Evolutionary conservation across 2,888 invertebrate species (phyloP), one percentile per base, ranked within the genome.

Genomic region (Euplexia lucipara): DNA sequence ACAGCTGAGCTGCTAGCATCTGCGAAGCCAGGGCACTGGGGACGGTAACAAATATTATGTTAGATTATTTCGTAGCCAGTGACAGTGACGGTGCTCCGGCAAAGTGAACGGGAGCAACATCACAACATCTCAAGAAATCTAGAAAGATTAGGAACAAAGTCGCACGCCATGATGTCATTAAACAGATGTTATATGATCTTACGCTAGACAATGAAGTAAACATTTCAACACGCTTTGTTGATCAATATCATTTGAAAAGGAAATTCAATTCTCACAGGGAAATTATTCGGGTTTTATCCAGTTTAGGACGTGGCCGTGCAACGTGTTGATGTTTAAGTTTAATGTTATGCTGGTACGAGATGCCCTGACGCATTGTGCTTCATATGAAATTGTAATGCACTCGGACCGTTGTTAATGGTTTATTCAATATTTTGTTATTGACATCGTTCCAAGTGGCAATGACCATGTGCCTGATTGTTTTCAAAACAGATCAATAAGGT

Each of bases 21-120:
- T 98, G 98, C 96, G 98, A 97, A 97, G 98, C 98, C 97, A 98
- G 98, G 97, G 98, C 98, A 98, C 98, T 98, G 98, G 97, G 97
- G 96, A 97, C 96, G 96, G 94, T 96, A 96, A 95, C 90, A 94
- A 89, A 92, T 90, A 85, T 88, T 87, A 88, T 90, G 92, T 95
- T 95, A 95, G 93, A 92, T 68, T 84, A 84, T 86, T 79, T 84
- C 83, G 83, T 82, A 86, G 86, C 87, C 88, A 89, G 85, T 87
- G 86, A 76, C 75, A 78, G 70, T 78, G 75, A 71, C 66, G 79
- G 66, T 67, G 76, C 82, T 84, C 82, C 86, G 62, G 70, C 79
- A 82, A 68, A 68, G 54, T 74, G 49, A 61, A 59, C 76, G 78
- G 82, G 79, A 86, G 86, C 81, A 82, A 75, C 65, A 70, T 79